Conservation (phyloP, 2,113 vertebrate species). For the Sylvilagus bachmani region DNA sequence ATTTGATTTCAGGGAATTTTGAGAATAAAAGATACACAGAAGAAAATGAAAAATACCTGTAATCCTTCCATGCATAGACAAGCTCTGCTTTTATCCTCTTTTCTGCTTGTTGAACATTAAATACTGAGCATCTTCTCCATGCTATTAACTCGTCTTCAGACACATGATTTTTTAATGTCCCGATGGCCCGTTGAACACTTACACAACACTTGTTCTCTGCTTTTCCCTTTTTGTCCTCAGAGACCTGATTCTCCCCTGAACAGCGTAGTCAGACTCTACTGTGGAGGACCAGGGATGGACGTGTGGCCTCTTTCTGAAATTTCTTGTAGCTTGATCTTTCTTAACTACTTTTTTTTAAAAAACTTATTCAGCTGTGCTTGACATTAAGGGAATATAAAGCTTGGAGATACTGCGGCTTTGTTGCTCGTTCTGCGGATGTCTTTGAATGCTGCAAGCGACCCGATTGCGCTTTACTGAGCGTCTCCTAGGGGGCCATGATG, state of each 20-base stretch:
- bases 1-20: conserved; percentile 31
- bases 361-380: not conserved
- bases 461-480: not conserved
- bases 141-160: conserved; percentile 14
- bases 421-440: not conserved
- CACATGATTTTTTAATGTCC: not conserved
- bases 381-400: not conserved
- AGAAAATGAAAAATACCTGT: conserved; percentile 22
- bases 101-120: conserved; percentile 46
- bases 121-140: not conserved
- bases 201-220: not conserved
- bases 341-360: not conserved
- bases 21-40: not conserved
- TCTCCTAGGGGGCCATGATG: not conserved
- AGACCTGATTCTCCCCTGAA: not conserved
- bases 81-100: not conserved
- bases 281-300: not conserved
- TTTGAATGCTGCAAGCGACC: not conserved
- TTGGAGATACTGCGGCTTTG: not conserved
- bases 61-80: not conserved
- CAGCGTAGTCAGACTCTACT: not conserved
- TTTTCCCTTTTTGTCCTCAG: not conserved
- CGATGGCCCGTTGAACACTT: not conserved
- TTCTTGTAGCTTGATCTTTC: not conserved
- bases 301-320: not conserved